These are phyloP conservation scores for Lasioglossum leucozonium DNA, from an alignment of 2,888 invertebrate species.

Conservation along the genomic window DNA sequence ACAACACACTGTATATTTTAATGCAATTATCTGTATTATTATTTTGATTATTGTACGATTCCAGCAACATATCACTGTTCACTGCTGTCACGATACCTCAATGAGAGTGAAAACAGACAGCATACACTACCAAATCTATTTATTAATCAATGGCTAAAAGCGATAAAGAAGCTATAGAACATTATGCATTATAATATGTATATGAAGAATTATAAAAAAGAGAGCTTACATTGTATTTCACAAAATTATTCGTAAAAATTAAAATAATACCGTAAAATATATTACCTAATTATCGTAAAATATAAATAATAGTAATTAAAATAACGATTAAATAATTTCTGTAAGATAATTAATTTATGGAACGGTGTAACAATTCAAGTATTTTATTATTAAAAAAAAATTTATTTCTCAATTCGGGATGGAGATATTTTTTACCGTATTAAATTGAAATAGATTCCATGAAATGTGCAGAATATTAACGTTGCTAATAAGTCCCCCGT, in stretches of 20 bases:
- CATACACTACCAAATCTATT: too few relatives aligned
- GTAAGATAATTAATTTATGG: neutral
- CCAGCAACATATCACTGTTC: too few relatives aligned
- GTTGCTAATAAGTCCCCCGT: slow-evolving; percentile 29
- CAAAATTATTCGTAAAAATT: neutral
- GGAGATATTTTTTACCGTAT: neutral
- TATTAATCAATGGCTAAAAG: neutral
- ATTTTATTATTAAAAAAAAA: neutral
- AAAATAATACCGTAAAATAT: too few relatives aligned
- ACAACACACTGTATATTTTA: too few relatives aligned
- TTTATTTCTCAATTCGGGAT: neutral
- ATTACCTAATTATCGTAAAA: too few relatives aligned
- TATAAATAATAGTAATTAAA: neutral
- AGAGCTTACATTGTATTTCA: neutral
- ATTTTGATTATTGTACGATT: too few relatives aligned
- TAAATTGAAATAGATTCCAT: neutral
- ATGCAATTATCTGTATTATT: too few relatives aligned
- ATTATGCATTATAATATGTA: neutral
- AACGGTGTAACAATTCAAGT: neutral
- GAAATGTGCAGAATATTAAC: neutral
- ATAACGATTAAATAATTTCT: neutral
- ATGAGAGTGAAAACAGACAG: too few relatives aligned
- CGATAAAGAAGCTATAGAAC: neutral
- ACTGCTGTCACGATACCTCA: too few relatives aligned
- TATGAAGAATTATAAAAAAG: neutral